Conservation (phyloP, 2,797 vertebrate genomes). For the Eleutherodactylus coqui region DNA sequence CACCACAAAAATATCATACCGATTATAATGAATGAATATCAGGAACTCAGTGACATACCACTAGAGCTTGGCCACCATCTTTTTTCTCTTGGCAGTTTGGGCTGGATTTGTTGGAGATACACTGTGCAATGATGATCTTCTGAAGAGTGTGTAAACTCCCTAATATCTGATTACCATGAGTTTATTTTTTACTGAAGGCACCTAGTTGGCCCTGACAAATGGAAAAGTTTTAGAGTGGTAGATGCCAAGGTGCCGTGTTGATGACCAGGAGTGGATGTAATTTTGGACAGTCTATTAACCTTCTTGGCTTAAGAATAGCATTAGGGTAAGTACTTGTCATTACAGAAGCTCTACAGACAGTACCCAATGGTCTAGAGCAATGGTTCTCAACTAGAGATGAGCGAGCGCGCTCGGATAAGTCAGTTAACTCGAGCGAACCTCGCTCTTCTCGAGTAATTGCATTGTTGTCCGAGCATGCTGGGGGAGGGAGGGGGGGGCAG, state of each 20-base stretch:
- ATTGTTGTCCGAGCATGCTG: too few relatives aligned
- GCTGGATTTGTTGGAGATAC: not conserved
- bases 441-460: too few relatives aligned
- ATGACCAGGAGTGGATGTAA: not conserved
- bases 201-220: not conserved
- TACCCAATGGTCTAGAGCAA: too few relatives aligned
- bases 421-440: too few relatives aligned
- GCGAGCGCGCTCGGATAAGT: too few relatives aligned
- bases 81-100: not conserved
- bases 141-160: not conserved
- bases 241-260: not conserved
- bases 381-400: too few relatives aligned
- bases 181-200: not conserved
- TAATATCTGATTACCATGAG: too few relatives aligned
- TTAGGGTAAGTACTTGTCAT: not conserved
- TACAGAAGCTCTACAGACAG: not conserved
- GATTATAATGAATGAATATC: not conserved
- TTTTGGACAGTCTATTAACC: not conserved
- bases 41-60: not conserved
- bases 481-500: too few relatives aligned
- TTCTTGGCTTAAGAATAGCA: not conserved
- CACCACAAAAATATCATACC: not conserved
- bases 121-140: too few relatives aligned
- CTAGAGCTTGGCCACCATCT: not conserved
- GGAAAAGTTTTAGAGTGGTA: not conserved